Base-by-base conservation (phyloP, 1,140 invertebrate genomes). In the Drosophila melanica region DNA sequence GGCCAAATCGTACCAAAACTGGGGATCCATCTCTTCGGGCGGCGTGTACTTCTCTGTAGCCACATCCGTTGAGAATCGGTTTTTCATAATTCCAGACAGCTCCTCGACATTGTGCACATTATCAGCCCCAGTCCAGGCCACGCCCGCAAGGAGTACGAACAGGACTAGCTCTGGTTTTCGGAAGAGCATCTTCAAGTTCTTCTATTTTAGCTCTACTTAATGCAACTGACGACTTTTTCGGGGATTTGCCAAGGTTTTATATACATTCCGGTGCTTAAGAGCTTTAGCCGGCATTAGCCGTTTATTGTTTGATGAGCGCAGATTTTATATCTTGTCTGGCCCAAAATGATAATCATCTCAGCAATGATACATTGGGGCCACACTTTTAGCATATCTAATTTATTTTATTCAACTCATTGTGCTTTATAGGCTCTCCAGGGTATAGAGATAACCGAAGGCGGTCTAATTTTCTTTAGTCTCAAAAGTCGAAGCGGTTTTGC, bases 1-100 rank as follows among this genome's bases (percentile, higher is more conserved):
- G 3, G 86, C 90, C 44, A 79, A 30, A 10, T 91, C 59, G 4
- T 78, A 77, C 90, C 90, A 91, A 47, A 82, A 91, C 50, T 87
- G 53, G 0, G 84, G 68, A 39, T 77, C 45, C 51, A 48, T 89
- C 51, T 87, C 84, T 48, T 77, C 79, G 10, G 75, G 76, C 4
- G 84, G 84, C 5, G 66, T 71, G 11, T 65, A 57, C 37, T 71
- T 71, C 3, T 65, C 62, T 5, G 6, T 9, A 3, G 68, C 68
- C 10, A 71, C 23, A 12, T 65, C 62, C 5, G 60, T 51, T 7
- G 42, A 55, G 18, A 66, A 66, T 7, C 9, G 7, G 2, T 27
- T 1, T 14, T 50, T 30, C 1, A 5, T 3, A 3, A 37, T 3
- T 11, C 68, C 68, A 37, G 37, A 30, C 23, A 71, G 51, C 16